These are phyloP conservation scores for Agriopis leucophaearia DNA, from an alignment of 2,888 invertebrate species.

Conservation along the genomic window DNA sequence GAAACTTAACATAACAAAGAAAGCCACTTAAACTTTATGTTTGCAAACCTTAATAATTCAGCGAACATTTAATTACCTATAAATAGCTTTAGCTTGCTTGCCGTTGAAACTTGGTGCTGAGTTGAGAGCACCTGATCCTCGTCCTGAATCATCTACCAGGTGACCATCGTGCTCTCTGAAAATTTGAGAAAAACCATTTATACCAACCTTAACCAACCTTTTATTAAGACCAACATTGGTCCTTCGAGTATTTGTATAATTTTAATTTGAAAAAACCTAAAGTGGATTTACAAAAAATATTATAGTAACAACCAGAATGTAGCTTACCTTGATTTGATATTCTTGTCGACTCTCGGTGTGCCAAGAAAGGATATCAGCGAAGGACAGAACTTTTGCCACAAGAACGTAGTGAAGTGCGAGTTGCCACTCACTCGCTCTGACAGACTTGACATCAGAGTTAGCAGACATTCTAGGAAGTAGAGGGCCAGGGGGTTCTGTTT, in stretches of 20 bases:
- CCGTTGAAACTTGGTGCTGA: conserved; percentile 92
- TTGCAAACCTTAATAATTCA: background rate
- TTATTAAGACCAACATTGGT: background rate
- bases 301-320: no score
- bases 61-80: conserved; percentile 85
- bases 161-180: conserved; percentile 82
- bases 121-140: conserved; percentile 90
- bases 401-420: conserved; percentile 94
- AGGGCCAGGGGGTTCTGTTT: conserved; percentile 89
- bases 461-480: conserved; percentile 94
- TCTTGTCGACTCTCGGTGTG: conserved; percentile 94
- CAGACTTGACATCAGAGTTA: conserved; percentile 93
- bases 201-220: no score
- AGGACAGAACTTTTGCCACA: conserved; percentile 97
- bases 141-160: conserved; percentile 85
- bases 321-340: conserved; percentile 89
- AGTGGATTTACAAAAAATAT: background rate
- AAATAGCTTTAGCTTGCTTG: conserved; percentile 95
- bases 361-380: conserved; percentile 95
- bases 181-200: conserved; percentile 23
- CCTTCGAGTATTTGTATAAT: background rate
- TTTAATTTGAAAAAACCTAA: background rate
- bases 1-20: no score
- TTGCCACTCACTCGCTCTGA: conserved; percentile 94
- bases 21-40: background rate